Evolutionary conservation across 2,113 vertebrate genomes (phyloP).

Genomic region (Trinectes maculatus): DNA sequence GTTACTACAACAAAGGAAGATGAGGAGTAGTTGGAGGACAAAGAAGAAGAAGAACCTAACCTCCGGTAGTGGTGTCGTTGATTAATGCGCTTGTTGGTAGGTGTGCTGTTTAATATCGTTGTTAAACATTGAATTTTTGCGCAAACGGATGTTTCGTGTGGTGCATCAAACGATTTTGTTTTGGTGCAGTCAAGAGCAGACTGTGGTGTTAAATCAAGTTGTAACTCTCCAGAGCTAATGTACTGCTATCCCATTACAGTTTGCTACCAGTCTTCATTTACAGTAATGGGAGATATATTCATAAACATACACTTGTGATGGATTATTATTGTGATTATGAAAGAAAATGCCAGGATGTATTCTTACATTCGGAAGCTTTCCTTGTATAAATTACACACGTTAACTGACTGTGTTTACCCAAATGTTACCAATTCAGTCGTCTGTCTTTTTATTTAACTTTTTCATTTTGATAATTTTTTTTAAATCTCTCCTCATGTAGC

Average conservation of each 20-base stretch:
- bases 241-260: not conserved
- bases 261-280: accelerated
- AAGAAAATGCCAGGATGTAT: accelerated
- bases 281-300: not conserved
- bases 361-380: not conserved
- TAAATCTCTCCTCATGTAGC: too few relatives aligned
- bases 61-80: slow-evolving; percentile 15
- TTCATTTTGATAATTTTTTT: too few relatives aligned
- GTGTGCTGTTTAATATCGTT: not conserved
- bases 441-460: too few relatives aligned
- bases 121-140: not conserved
- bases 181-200: accelerated
- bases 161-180: not conserved
- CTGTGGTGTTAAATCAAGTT: accelerated
- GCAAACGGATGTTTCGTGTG: not conserved
- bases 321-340: accelerated
- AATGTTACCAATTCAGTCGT: too few relatives aligned
- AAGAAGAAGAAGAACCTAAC: not conserved
- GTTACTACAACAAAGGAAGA: not conserved
- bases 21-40: not conserved
- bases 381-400: not conserved
- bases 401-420: too few relatives aligned
- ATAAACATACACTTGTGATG: accelerated
- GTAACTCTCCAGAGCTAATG: not conserved
- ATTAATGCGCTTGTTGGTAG: slow-evolving; percentile 11